Conservation (phyloP, 2,797 vertebrate genomes). For the Pipistrellus pipistrellus region DNA sequence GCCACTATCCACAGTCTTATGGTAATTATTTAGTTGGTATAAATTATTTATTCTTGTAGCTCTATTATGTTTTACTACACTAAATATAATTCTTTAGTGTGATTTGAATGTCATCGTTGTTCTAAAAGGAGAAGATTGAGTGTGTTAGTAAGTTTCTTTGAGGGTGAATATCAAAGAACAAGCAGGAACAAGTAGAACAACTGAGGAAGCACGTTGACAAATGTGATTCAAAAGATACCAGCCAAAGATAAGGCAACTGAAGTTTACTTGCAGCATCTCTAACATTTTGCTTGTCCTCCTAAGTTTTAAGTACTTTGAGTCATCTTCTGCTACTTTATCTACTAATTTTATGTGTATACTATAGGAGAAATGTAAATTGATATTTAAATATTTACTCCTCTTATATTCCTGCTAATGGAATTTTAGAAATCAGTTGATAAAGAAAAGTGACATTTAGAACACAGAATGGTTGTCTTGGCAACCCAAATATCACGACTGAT, state of each 20-base stretch:
- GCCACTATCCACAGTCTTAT: neutral
- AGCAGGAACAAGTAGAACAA: neutral
- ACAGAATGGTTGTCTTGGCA: neutral
- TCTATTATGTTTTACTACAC: neutral
- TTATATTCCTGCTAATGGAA: neutral
- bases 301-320: neutral
- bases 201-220: neutral
- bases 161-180: neutral
- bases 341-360: neutral
- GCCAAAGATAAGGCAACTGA: neutral
- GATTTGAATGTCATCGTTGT: neutral
- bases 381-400: conserved; percentile 10
- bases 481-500: neutral
- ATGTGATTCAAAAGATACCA: neutral
- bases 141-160: neutral
- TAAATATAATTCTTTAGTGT: neutral
- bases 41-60: neutral
- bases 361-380: neutral
- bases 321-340: neutral
- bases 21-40: neutral
- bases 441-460: conserved; percentile 25
- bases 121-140: neutral
- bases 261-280: neutral
- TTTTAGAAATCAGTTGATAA: neutral
- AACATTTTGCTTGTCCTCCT: neutral